phyloP scores from a whole-genome alignment of 2,113 vertebrate species.

The Bos indicus region DNA sequence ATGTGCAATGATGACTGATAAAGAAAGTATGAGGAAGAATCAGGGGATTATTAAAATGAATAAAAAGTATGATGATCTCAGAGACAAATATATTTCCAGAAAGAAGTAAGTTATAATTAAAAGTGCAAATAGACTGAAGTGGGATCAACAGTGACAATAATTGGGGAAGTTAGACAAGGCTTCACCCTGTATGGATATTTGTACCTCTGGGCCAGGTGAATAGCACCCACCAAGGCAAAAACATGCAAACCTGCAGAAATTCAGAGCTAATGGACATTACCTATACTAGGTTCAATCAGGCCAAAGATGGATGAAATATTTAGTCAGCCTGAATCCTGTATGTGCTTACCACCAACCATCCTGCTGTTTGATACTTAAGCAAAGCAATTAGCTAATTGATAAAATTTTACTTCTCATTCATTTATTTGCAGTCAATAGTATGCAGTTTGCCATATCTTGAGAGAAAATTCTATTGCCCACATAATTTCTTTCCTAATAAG shows the following conservation, averaged over 20 bases:
- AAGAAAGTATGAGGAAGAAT: neutral
- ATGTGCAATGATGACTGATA: neutral
- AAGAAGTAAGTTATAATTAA: neutral
- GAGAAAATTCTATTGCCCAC: neutral
- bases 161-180: neutral
- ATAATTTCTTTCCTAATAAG: neutral
- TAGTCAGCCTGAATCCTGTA: neutral
- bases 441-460: neutral
- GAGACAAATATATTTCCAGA: neutral
- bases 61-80: neutral
- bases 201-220: neutral
- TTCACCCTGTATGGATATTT: neutral
- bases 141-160: neutral
- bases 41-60: neutral
- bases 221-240: neutral
- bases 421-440: neutral
- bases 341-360: neutral
- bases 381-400: neutral
- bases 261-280: neutral
- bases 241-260: neutral
- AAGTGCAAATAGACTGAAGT: neutral
- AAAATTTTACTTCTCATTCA: neutral
- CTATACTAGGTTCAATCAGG: neutral
- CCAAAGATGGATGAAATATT: neutral
- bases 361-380: neutral